A percentile compares a stretch with the other conserved stretches of the same genome.
phyloP scores from a whole-genome alignment of 2,797 vertebrate species.

The Lophius americanus region DNA sequence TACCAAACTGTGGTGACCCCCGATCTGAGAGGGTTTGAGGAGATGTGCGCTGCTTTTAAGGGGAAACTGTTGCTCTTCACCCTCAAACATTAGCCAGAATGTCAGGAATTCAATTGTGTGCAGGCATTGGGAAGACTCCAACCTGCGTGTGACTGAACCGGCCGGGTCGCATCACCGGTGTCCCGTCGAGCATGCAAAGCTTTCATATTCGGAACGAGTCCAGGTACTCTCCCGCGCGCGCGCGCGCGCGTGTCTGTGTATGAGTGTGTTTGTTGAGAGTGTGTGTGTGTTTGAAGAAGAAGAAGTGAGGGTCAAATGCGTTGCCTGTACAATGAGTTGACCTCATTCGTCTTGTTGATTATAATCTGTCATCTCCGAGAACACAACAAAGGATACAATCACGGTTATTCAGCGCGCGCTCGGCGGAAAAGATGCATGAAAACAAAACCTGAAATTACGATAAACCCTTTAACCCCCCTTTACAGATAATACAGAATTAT shows the following conservation, averaged over 20 bases:
- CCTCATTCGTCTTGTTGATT: conserved; percentile 74
- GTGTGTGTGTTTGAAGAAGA: background rate
- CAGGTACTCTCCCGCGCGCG: conserved; percentile 40
- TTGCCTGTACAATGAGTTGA: conserved; percentile 65
- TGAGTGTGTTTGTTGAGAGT: background rate
- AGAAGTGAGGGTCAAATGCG: conserved; percentile 55
- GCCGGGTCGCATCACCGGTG: conserved; percentile 70
- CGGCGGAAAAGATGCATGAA: conserved; percentile 52
- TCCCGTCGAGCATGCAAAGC: conserved; percentile 51
- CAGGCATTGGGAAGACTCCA: conserved; percentile 74
- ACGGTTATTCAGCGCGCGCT: conserved; percentile 60
- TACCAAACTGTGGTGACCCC: conserved; percentile 90
- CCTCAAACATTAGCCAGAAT: conserved; percentile 84
- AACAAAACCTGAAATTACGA: conserved; percentile 44
- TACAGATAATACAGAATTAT: conserved; percentile 35
- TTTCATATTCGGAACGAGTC: conserved; percentile 27
- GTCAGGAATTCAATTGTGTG: conserved; percentile 85
- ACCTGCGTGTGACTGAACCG: conserved; percentile 78
- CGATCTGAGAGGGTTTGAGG: conserved; percentile 81
- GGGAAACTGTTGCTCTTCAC: conserved; percentile 84
- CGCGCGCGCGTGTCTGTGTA: background rate
- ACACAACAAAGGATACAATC: conserved; percentile 73
- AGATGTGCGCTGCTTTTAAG: conserved; percentile 79
- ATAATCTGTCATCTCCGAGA: conserved; percentile 70
- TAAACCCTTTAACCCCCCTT: conserved; percentile 54